Base-by-base conservation (phyloP, 2,888 invertebrate species). In the Eristalis arbustorum region DNA sequence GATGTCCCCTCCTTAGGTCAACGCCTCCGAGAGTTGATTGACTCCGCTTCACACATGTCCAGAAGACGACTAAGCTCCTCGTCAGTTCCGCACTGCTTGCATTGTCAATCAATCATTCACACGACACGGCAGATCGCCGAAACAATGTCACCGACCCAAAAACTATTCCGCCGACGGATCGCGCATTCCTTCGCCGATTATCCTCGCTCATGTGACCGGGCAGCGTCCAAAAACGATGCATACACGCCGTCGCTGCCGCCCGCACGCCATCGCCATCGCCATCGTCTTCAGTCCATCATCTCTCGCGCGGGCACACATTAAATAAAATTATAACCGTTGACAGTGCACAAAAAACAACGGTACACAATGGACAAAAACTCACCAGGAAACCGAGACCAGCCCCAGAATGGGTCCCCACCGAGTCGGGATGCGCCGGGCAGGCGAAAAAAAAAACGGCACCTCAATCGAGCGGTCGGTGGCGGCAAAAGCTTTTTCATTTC, bases 311-410 rank as follows among this genome's bases (percentile, higher is more conserved):
- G 57, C 68, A 57, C 82, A 82, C 85, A 85, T 77, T 63, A 79
- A 71, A 79, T 72, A 79, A 83, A 87, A 87, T 87, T 83, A 87
- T 83, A 79, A 82, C 64, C 66, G 83, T 49, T 87, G 87, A 83
- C 83, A 87, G 83, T 8, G 1, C 14, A 49, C 34, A 78, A 77
- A 72, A 84, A 81, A 67, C 69, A 67, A 72, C 31, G 69, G 13
- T 23, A 63, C 3, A 34, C 25, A 34, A 49, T 42, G 34, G 64
- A 23, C 14, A 81, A 56, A 66, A 74, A 87, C 74, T 62, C 78
- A 87, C 77, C 73, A 78, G 77, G 74, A 78, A 87, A 78, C 56
- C 59, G 18, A 2, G 56, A 2, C 56, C 56, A 18, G 22, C 10
- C 56, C 56, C 56, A 56, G 22, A 31, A 18, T 56, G 56, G n/a